phyloP scores from a whole-genome alignment of 2,113 vertebrate species.

The Sminthopsis crassicaudata region DNA sequence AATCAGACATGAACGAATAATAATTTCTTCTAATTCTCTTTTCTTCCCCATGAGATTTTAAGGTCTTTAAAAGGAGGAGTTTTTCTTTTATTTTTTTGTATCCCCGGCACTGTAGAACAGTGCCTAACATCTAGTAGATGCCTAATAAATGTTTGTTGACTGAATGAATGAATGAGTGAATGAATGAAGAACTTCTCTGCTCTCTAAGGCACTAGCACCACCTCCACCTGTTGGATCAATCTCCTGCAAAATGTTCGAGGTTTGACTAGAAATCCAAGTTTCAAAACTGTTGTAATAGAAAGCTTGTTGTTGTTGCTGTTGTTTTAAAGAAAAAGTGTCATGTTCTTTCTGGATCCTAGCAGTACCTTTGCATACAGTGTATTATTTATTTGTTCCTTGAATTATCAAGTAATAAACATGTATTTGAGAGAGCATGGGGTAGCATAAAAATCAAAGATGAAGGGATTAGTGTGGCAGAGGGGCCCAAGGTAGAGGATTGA shows the following conservation, averaged over 20 bases:
- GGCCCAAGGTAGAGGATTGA: too few relatives aligned
- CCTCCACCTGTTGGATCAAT: background rate
- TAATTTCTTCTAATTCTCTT: too few relatives aligned
- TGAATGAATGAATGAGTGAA: background rate
- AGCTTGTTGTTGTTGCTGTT: background rate
- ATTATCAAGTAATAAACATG: background rate
- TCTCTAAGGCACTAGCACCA: background rate
- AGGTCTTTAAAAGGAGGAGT: too few relatives aligned
- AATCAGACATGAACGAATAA: too few relatives aligned
- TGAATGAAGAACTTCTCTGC: background rate
- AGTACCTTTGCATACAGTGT: background rate
- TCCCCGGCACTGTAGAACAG: background rate
- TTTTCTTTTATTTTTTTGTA: too few relatives aligned
- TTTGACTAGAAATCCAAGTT: background rate
- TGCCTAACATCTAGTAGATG: background rate
- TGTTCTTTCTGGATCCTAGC: background rate
- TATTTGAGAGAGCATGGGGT: too few relatives aligned
- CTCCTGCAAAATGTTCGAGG: background rate
- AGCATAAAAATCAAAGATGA: too few relatives aligned
- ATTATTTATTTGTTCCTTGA: background rate
- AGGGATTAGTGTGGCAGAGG: too few relatives aligned
- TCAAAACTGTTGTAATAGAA: background rate
- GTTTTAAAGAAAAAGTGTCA: background rate
- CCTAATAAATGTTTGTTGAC: conserved; percentile 15
- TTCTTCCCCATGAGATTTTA: too few relatives aligned